Evolutionary conservation across 2,888 invertebrate species (phyloP).

Genomic region (Drosophila nigritarsus): DNA sequence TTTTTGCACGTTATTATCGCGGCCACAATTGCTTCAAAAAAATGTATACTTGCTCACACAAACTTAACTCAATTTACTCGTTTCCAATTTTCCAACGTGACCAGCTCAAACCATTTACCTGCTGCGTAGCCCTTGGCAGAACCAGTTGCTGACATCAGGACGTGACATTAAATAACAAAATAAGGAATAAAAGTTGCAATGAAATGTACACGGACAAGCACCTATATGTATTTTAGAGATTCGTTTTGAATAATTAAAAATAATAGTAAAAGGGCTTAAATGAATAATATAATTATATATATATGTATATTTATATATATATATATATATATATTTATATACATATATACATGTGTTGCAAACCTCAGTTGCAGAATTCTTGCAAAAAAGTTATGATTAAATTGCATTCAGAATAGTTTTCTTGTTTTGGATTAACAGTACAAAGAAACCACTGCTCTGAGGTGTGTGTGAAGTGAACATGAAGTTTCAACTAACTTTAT

Average conservation of each 20-base stretch:
- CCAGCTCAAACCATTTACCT: conserved; percentile 12
- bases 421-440: not conserved
- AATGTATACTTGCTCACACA: conserved; percentile 36
- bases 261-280: not conserved
- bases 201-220: not conserved
- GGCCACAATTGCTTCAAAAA: conserved; percentile 20
- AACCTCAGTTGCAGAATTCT: not conserved
- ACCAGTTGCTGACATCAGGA: not conserved
- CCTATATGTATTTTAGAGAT: not conserved
- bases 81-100: conserved; percentile 27
- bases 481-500: conserved; percentile 20
- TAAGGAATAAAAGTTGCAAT: not conserved
- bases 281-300: not conserved
- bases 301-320: too few species aligned
- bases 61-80: conserved; percentile 43
- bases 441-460: not conserved
- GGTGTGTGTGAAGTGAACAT: conserved; percentile 10
- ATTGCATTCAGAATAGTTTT: not conserved
- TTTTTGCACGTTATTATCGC: conserved; percentile 6
- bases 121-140: not conserved
- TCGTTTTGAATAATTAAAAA: not conserved
- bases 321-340: not conserved
- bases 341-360: not conserved
- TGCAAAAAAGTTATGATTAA: not conserved
- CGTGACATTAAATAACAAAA: not conserved